Base-by-base conservation (phyloP, 2,888 invertebrate genomes). In the Noctua pronuba region DNA sequence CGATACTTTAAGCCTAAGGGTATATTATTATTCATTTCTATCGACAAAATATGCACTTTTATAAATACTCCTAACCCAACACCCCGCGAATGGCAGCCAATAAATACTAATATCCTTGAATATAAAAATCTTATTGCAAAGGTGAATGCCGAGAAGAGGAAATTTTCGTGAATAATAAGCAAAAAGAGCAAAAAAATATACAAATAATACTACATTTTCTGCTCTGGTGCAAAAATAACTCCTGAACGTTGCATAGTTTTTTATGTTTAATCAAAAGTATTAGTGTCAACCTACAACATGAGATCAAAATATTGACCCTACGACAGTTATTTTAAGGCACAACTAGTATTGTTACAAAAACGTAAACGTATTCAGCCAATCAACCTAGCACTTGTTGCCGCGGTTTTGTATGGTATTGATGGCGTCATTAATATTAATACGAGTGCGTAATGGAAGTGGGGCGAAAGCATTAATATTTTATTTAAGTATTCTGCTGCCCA, bases 341-440 rank as follows among this genome's bases (percentile, higher is more conserved):
- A n/a, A n/a, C n/a, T 13, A n/a, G 11, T n/a, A 65, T 52, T 38
- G 35, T 44, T 35, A n/a, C 35, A 18, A 38, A 65, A 70, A 46
- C 2, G 2, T 1, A 13, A 65, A 38, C 38, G 1, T 31, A 66
- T 52, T 11, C 28, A 65, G 28, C 46, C 68, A 77, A 77, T 83
- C 60, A 46, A 65, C 24, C 16, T 5, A 41, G n/a, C 24, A 82
- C 67, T 72, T 76, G 68, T 52, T 72, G 52, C 60, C 1, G 38
- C 41, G 69, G 83, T 73, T 82, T 82, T 31, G 73, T 55, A n/a
- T 77, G 52, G n/a, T 73, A 73, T 69, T 83, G 83, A 82, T 58
- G 60, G 65, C 44, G 13, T 60, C 44, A 83, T 83, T 69, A 82
- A 82, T 71, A 81, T 82, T 72, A 64, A 81, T 69, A 52, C n/a